Percentiles rank a stretch among this genome's conserved stretches.
Evolutionary conservation across 2,113 vertebrate genomes (phyloP).

Genomic region (Phaethornis superciliosus): DNA sequence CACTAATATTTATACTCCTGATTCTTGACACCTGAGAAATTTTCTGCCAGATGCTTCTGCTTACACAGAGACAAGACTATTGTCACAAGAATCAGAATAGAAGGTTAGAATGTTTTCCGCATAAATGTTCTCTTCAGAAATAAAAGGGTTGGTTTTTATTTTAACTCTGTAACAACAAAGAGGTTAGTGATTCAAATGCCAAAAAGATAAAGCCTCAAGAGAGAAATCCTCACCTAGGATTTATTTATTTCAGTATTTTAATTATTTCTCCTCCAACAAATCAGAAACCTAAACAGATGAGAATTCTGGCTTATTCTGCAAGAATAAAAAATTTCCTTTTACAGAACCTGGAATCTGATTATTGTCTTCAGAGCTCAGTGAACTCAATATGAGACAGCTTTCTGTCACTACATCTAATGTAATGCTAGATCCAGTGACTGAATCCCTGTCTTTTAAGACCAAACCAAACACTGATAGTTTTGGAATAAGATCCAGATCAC

Average conservation of each 20-base stretch:
- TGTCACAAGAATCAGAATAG: constrained; percentile 30
- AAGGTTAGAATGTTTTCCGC: constrained; percentile 22
- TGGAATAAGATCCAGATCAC: background rate
- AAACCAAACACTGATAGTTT: background rate
- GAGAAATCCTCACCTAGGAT: background rate
- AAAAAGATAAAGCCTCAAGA: background rate
- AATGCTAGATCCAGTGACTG: background rate
- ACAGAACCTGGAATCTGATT: background rate
- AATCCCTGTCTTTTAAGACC: background rate
- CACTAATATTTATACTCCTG: constrained; percentile 12
- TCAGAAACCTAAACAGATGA: constrained; percentile 4
- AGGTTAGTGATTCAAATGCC: background rate
- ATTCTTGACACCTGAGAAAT: constrained; percentile 24
- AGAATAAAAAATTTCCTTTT: background rate
- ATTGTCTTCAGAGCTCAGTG: background rate
- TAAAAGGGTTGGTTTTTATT: background rate
- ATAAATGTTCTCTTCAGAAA: constrained; percentile 4
- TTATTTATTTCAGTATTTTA: constrained; percentile 32
- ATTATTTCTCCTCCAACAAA: constrained; percentile 2
- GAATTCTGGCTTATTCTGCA: background rate
- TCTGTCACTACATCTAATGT: background rate
- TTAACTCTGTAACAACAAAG: background rate
- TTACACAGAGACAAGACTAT: background rate
- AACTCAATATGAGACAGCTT: background rate
- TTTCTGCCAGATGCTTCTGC: background rate